Evolutionary conservation across 2,113 vertebrate genomes (phyloP).

Genomic region (Vulpes vulpes): DNA sequence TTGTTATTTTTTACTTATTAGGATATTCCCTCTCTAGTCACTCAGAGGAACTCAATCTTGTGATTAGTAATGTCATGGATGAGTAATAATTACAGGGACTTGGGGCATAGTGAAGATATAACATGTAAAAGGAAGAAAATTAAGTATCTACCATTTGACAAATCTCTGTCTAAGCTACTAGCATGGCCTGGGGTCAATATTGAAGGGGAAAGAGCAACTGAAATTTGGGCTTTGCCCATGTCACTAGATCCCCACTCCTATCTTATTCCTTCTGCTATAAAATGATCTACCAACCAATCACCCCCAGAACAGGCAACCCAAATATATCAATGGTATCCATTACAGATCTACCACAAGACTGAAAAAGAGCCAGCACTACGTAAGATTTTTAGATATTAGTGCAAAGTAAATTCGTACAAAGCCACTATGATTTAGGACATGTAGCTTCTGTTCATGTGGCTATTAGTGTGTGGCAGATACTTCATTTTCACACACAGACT

Average conservation of each 20-base stretch:
- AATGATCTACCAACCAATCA: not conserved
- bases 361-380: not conserved
- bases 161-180: not conserved
- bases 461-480: not conserved
- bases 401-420: not conserved
- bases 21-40: not conserved
- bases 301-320: not conserved
- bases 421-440: not conserved
- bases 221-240: not conserved
- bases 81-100: not conserved
- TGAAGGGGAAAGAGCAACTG: not conserved
- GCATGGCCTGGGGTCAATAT: not conserved
- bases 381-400: not conserved
- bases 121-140: not conserved
- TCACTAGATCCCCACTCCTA: not conserved
- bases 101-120: not conserved
- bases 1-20: not conserved
- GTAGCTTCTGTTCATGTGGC: not conserved
- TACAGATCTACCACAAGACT: not conserved
- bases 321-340: not conserved
- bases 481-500: not conserved
- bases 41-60: not conserved
- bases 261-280: not conserved
- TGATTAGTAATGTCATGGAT: not conserved
- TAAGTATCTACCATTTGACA: not conserved